These are phyloP conservation scores for Drosophila persimilis DNA, from an alignment of 1,140 invertebrate genomes.

Conservation along the genomic window DNA sequence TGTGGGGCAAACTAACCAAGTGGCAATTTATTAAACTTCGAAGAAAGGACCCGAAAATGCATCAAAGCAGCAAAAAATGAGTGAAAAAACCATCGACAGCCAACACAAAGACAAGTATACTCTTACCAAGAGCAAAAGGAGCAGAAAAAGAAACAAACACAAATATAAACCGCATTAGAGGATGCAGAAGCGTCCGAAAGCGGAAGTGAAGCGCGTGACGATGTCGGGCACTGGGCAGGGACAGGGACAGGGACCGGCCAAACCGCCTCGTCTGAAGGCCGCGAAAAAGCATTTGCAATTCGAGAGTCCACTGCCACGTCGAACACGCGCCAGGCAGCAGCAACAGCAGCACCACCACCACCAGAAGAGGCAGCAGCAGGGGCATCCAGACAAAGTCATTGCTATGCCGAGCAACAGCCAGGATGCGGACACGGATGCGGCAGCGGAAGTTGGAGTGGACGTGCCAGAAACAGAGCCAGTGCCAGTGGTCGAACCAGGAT, in stretches of 20 bases:
- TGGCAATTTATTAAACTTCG: conserved; percentile 1
- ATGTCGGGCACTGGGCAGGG: too few relatives aligned
- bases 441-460: conserved; percentile 44
- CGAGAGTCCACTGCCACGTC: conserved; percentile 67
- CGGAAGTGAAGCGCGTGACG: conserved; percentile 50
- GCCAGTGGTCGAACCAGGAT: background rate
- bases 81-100: conserved; percentile 34
- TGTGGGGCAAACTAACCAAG: conserved; percentile 3
- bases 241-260: conserved; percentile 38
- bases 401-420: conserved; percentile 37
- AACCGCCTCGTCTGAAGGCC: conserved; percentile 68
- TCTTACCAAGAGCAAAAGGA: conserved; percentile 15
- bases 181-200: conserved; percentile 57
- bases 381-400: conserved; percentile 40
- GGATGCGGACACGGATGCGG: conserved; percentile 44
- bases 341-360: conserved; percentile 21
- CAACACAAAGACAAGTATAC: conserved; percentile 6
- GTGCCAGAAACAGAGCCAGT: conserved; percentile 43
- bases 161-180: conserved; percentile 44
- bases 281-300: conserved; percentile 77
- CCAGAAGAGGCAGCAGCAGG: conserved; percentile 8
- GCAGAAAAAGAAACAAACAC: conserved; percentile 30
- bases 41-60: conserved; percentile 48
- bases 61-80: conserved; percentile 56
- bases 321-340: conserved; percentile 43